Conservation (phyloP, 2,113 vertebrate species). For the Gnathochromis pfefferi region DNA sequence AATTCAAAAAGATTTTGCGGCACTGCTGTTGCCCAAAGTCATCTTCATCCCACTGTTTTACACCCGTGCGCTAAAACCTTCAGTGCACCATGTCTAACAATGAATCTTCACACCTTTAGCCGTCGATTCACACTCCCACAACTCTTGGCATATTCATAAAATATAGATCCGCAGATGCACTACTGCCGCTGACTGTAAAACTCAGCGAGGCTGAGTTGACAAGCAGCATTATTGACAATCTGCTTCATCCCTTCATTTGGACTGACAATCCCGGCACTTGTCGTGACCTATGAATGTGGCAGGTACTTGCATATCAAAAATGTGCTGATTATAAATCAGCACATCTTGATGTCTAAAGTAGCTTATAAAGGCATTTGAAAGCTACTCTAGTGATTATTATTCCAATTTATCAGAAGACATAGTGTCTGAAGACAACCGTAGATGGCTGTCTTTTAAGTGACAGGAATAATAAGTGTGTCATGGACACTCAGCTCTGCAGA, state of each 20-base stretch:
- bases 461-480: conserved; percentile 8
- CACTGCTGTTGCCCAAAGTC: not conserved
- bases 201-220: not conserved
- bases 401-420: not conserved
- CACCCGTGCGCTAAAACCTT: not conserved
- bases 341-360: not conserved
- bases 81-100: not conserved
- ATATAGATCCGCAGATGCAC: not conserved
- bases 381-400: not conserved
- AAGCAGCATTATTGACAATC: not conserved
- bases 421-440: not conserved
- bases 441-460: conserved; percentile 23
- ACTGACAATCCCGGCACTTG: not conserved
- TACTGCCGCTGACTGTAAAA: not conserved
- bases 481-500: not conserved
- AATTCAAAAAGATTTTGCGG: not conserved
- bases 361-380: not conserved
- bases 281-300: not conserved
- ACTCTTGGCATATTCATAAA: not conserved
- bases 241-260: not conserved
- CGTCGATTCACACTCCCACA: not conserved
- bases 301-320: not conserved
- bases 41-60: not conserved
- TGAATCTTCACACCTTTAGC: not conserved
- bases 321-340: not conserved